Evolutionary conservation across 2,888 invertebrate genomes (phyloP), one percentile per base, ranked within the genome.

Genomic region (Chrysolina haemoptera): DNA sequence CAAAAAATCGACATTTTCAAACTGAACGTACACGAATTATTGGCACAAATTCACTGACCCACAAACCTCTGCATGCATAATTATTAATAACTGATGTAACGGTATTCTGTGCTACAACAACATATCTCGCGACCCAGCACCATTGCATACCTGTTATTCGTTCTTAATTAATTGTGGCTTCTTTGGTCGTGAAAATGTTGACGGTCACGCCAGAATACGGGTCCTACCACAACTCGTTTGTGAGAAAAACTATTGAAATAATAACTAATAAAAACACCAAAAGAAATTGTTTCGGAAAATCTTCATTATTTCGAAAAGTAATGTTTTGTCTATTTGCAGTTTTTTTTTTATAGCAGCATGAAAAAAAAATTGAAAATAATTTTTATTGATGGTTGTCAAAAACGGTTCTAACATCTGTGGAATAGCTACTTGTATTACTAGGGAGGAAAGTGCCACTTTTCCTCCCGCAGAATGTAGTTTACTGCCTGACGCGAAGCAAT

Each of bases 41-140:
- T 59, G 59, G 59, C 59, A 59, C 59, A 35, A 59, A 59, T 59
- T 59, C 59, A 10, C 35, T 59, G 59, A 59, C 59, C 59, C 11
- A 59, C 59, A 59, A 59, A 69, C 18, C 41, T 70, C 22, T 63
- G 40, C 43, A 48, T 70, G 53, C 48, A 40, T 50, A 70, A 70
- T 62, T 63, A 70, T 70, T 63, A 48, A 70, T 63, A 70, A 68
- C 63, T 70, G 69, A 70, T 35, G 46, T 70, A 70, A 70, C 69
- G 69, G 69, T 70, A n/a, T 12, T 18, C 43, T 70, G 69, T 62
- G 48, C 69, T 35, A 70, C 69, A 63, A 62, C 20, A 48, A 70
- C 40, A 70, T 62, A 70, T 50, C 50, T 53, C 53, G 62, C 40
- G 62, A 59, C 69, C 50, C 40, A 63, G 63, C 69, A 70, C 63